Percentiles rank a stretch among this genome's conserved stretches.
Conservation (phyloP, 2,888 invertebrate species). For the Brachyptera risi region DNA sequence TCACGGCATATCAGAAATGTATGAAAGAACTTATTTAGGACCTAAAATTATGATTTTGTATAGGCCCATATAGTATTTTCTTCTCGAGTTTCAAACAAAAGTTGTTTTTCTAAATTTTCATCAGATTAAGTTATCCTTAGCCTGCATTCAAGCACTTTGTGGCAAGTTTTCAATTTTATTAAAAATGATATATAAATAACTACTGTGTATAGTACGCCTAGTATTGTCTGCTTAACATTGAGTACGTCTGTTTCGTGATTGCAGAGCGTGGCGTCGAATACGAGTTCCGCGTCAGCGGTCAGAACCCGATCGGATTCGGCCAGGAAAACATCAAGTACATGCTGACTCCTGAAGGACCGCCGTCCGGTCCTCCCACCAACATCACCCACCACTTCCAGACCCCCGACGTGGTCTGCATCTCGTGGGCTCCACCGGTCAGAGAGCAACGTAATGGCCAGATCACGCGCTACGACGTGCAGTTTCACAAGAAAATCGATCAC, state of each 20-base stretch:
- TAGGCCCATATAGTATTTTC: too few relatives aligned
- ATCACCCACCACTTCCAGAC: conserved; percentile 85
- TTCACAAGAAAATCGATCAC: conserved; percentile 84
- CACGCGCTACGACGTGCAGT: conserved; percentile 86
- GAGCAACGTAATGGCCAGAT: conserved; percentile 93
- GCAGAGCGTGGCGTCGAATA: conserved; percentile 88
- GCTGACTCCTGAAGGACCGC: conserved; percentile 90
- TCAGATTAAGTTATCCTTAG: too few relatives aligned
- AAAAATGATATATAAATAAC: not conserved
- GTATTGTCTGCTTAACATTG: not conserved
- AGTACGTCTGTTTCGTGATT: conserved; percentile 24
- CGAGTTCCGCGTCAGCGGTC: conserved; percentile 94
- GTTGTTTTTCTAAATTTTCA: too few relatives aligned
- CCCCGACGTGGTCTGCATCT: conserved; percentile 85
- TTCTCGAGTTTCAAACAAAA: too few relatives aligned
- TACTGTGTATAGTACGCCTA: not conserved
- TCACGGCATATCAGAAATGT: too few relatives aligned
- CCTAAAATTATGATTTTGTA: too few relatives aligned
- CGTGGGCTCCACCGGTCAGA: conserved; percentile 81
- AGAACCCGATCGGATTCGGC: conserved; percentile 91
- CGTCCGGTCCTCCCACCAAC: conserved; percentile 82
- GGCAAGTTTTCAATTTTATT: too few relatives aligned
- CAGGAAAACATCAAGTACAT: conserved; percentile 90
- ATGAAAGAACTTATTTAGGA: too few relatives aligned
- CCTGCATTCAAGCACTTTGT: not conserved